Percentiles rank a stretch among this genome's conserved stretches.
These are phyloP conservation scores for Nycticorax nycticorax DNA, from an alignment of 2,113 vertebrate genomes.

Conservation along the genomic window DNA sequence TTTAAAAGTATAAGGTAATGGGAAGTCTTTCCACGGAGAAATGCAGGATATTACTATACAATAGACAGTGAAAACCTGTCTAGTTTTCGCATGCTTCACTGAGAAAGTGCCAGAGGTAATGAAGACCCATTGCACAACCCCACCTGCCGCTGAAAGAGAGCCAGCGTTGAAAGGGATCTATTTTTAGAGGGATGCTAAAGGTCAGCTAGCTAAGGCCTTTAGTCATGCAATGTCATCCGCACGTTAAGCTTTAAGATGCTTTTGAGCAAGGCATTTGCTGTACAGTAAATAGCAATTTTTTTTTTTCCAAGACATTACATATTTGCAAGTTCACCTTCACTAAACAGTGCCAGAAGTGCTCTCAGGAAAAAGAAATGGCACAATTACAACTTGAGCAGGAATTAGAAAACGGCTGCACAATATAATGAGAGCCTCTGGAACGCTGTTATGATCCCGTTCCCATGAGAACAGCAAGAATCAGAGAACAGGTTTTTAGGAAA, in stretches of 20 bases:
- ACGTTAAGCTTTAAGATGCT: not conserved
- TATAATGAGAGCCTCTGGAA: not conserved
- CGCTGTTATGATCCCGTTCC: not conserved
- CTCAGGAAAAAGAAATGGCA: conserved; percentile 6
- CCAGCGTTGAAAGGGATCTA: conserved; percentile 11
- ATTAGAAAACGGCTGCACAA: not conserved
- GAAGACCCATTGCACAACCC: conserved; percentile 1
- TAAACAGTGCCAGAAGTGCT: not conserved
- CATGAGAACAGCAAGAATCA: not conserved
- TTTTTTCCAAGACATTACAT: not conserved
- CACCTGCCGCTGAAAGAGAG: conserved; percentile 5
- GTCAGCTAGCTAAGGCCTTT: conserved; percentile 27
- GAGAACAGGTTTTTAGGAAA: not conserved
- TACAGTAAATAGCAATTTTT: not conserved
- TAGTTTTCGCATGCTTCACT: not conserved
- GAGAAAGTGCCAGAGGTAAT: conserved; percentile 35
- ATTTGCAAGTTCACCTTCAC: conserved; percentile 33
- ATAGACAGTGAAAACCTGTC: not conserved
- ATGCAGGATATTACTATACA: not conserved
- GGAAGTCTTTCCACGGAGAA: not conserved
- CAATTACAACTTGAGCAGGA: not conserved
- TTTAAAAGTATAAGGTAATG: not conserved
- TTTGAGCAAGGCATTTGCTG: not conserved
- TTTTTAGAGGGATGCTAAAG: conserved; percentile 61
- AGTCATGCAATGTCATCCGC: not conserved